phyloP scores from a whole-genome alignment of 1,140 invertebrate species.

The Protaetia brevitarsis region DNA sequence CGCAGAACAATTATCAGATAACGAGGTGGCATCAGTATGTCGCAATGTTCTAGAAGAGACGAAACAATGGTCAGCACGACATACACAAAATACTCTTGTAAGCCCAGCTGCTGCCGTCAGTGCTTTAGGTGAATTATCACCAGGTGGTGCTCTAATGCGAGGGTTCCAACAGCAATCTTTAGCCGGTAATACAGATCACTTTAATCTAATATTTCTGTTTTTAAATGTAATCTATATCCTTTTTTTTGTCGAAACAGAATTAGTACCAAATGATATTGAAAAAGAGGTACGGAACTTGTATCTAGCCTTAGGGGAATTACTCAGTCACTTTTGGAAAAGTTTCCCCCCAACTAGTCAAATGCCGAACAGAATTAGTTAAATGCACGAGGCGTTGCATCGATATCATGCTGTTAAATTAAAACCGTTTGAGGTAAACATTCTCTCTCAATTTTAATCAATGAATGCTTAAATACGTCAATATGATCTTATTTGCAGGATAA shows the following conservation, averaged over 20 bases:
- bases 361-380: slow-evolving; percentile 79
- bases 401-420: slow-evolving; percentile 84
- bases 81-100: slow-evolving; percentile 43
- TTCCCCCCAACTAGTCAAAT: slow-evolving; percentile 81
- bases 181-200: slow-evolving; percentile 64
- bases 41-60: slow-evolving; percentile 43
- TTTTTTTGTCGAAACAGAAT: slow-evolving; percentile 56
- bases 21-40: slow-evolving; percentile 39
- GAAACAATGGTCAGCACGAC: slow-evolving; percentile 41
- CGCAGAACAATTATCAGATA: slow-evolving; percentile 45
- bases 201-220: not conserved
- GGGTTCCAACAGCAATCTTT: slow-evolving; percentile 75
- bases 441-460: slow-evolving; percentile 1
- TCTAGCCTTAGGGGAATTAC: slow-evolving; percentile 78
- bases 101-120: slow-evolving; percentile 71
- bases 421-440: slow-evolving; percentile 68
- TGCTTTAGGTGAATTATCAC: slow-evolving; percentile 84
- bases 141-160: slow-evolving; percentile 90
- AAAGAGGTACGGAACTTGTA: slow-evolving; percentile 81
- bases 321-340: slow-evolving; percentile 91
- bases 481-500: slow-evolving; percentile 58
- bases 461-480: not conserved
- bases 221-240: not conserved
- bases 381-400: slow-evolving; percentile 82
- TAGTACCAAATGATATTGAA: slow-evolving; percentile 77